Evolutionary conservation across 1,140 invertebrate species (phyloP).

Genomic region (Ganaspis sp.): DNA sequence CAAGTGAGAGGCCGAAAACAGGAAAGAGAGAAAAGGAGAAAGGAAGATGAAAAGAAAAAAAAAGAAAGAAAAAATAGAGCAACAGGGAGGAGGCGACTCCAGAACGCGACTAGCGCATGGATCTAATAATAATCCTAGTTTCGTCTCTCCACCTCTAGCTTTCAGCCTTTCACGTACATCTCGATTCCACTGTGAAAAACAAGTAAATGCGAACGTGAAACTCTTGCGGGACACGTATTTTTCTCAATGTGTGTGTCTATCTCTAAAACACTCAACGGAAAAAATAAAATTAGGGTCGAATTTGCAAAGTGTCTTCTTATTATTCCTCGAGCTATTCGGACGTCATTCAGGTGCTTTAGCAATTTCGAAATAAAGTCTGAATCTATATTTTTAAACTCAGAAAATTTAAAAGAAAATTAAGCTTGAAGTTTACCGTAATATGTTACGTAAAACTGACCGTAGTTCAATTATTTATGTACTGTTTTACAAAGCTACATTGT

Average conservation of each 20-base stretch:
- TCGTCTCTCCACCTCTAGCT: conserved; percentile 8
- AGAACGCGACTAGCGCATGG: conserved; percentile 21
- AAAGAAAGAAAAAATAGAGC: neutral
- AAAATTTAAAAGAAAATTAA: too few species aligned
- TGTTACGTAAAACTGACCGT: too few species aligned
- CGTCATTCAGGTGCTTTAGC: neutral
- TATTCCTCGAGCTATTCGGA: conserved; percentile 7
- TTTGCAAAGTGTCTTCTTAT: neutral
- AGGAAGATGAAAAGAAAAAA: conserved; percentile 20
- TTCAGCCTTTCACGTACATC: conserved; percentile 14
- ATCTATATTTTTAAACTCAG: too few species aligned
- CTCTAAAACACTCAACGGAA: neutral
- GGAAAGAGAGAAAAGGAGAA: conserved; percentile 34
- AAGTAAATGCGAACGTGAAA: conserved; percentile 15
- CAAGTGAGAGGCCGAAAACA: conserved; percentile 31
- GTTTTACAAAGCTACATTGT: too few species aligned
- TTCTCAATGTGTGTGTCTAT: neutral
- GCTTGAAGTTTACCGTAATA: too few species aligned
- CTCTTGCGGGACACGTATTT: conserved; percentile 17
- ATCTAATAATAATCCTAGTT: conserved; percentile 29
- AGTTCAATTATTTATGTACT: too few species aligned
- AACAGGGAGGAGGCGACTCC: neutral
- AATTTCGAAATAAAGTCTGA: too few species aligned
- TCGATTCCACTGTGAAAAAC: conserved; percentile 13
- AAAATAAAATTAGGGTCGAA: too few species aligned